Evolutionary conservation across 2,888 invertebrate species (phyloP), one percentile per base, ranked within the genome.

Genomic region (Helobdella robusta): DNA sequence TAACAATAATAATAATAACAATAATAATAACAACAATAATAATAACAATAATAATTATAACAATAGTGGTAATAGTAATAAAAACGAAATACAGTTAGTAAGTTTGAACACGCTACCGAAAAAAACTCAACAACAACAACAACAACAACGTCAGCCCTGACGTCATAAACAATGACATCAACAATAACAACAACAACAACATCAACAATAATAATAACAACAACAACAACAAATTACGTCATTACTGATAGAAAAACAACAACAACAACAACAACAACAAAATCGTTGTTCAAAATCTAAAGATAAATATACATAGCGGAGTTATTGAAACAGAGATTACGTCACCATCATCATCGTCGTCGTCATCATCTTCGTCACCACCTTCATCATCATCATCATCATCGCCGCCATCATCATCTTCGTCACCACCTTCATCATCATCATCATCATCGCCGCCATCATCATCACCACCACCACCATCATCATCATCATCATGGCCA

Each of bases 351-450:
- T 54, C 54, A 54, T 54, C 54, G 8, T 54, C 54, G 8, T 54
- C 54, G 28, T 54, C 54, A 20, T 54, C 54, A 20, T 54, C 23
- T 5, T 54, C 54, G 8, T 54, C 54, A 20, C 28, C 54, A 54
- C 28, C 30, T 25, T 54, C 54, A 54, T 54, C 54, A 54, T 59
- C 35, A 59, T 59, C 36, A 59, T 35, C 36, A 35, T 35, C 36
- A 59, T 35, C 36, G 20, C 20, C 36, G 25, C n/a, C 59, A 35
- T 59, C 32, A 59, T 59, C 36, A 30, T 30, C 59, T 35, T 35
- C 4, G 4, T 4, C 4, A 46, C 20, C 4, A 46, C 20, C 46
- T 18, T 46, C 46, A 46, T 46, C 46, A 46, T 46, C 46, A 46
- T 46, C 46, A 46, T 46, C 46, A 46, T 46, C 4, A 4, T 4